Evolutionary conservation across 1,140 invertebrate species (phyloP).

Genomic region (Brachionus plicatilis): DNA sequence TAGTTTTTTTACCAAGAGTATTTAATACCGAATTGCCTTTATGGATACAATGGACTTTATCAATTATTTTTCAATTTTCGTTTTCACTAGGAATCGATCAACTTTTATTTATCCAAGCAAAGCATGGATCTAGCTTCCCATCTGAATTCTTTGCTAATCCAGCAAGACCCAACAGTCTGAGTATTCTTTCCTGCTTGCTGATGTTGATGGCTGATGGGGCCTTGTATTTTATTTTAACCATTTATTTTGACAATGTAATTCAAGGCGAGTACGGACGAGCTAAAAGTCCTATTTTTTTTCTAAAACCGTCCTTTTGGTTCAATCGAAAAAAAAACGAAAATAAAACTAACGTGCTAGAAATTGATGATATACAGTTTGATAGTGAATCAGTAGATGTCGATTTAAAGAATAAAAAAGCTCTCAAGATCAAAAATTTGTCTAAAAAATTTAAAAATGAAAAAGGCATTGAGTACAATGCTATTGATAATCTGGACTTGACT

Average conservation of each 20-base stretch:
- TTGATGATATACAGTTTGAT: neutral
- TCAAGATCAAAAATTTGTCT: neutral
- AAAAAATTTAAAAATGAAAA: constrained; percentile 41
- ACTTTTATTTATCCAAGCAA: neutral
- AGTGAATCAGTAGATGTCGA: neutral
- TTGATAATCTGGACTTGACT: constrained; percentile 34
- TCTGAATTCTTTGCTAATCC: constrained; percentile 14
- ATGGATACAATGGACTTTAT: neutral
- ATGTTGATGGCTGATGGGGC: constrained; percentile 17
- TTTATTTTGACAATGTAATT: constrained; percentile 38
- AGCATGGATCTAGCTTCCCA: neutral
- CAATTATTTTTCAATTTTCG: constrained; percentile 3
- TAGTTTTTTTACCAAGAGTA: constrained; percentile 9
- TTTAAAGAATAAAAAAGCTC: constrained; percentile 20
- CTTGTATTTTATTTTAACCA: constrained; percentile 16
- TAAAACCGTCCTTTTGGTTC: constrained; percentile 43
- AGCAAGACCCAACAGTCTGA: constrained; percentile 10
- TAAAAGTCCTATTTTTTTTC: neutral
- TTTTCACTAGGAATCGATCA: constrained; percentile 34
- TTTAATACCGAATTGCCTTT: neutral
- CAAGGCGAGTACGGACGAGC: constrained; percentile 28
- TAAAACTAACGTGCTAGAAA: neutral
- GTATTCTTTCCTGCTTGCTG: neutral
- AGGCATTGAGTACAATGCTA: neutral
- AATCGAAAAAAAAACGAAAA: constrained; percentile 50